Evolutionary conservation across 2,888 invertebrate species (phyloP), one percentile per base, ranked within the genome.

Genomic region (Papilio elwesi): DNA sequence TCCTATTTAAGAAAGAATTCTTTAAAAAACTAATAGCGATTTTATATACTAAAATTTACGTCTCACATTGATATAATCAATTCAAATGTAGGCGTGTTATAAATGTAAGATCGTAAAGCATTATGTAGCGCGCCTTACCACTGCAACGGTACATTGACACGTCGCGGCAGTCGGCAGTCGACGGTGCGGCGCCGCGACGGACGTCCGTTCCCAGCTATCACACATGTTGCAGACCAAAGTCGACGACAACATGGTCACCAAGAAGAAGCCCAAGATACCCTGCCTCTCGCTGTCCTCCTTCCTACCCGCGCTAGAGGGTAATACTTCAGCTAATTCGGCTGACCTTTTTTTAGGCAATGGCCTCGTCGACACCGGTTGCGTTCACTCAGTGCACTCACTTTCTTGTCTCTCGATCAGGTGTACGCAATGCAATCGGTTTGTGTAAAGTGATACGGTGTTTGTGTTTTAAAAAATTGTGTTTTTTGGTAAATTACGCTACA

Each of bases 241-340:
- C 63, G 90, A 90, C 85, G 92, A 92, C 77, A 84, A 89, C 70
- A 91, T 92, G 91, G 92, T 93, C 76, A 87, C 90, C 84, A 93
- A 93, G 87, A 93, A 93, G 90, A 92, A 92, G 81, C 90, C 89
- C 70, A 93, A 92, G 87, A 92, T 93, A 89, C 92, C 93, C 86
- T 93, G 93, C 81, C 87, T 93, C 75, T 93, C 93, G 76, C 83
- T 93, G 77, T 89, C 92, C 16, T 89, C 93, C 74, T 91, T 93
- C 82, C 90, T 93, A 74, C 93, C 93, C 79, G 92, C 92, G 73
- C 80, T 93, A 82, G 93, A 93, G 93, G 93, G 93, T 93, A 92
- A 80, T 79, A 77, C 59, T 59, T 62, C 59, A 15, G 43, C n/a
- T 71, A 81, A 79, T 84, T 82, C 72, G 77, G 78, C 76, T 90